Base-by-base conservation (phyloP, 2,113 vertebrate genomes). In the Balaenoptera acutorostrata region DNA sequence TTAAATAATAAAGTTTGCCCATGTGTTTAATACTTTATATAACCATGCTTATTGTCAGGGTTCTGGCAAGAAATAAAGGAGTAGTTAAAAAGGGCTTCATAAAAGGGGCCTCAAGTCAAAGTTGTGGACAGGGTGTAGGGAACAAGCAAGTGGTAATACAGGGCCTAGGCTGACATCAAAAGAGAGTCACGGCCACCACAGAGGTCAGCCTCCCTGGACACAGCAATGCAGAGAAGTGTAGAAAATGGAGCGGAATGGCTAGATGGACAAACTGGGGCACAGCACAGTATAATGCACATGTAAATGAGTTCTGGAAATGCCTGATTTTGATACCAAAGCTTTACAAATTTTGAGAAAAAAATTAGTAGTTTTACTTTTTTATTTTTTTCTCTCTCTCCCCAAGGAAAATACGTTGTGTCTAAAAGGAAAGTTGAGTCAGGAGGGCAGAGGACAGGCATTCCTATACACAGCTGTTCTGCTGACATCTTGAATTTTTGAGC, bases 281-380 rank as follows among this genome's bases (percentile, higher is more conserved):
- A 59, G 59, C 36, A 84, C 10, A 88, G 31, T n/a, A 49, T 49
- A 71, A 44, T n/a, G 39, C 12, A 63, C 31, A 29, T 71, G 9
- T 66, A 84, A 78, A 25, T 61, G 29, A 44, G 17, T 55, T 82
- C 41, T 29, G 71, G 29, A 78, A 96, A 78, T 29, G 29, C 72
- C 90, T 96, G 55, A 36, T 80, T 93, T 85, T 85, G 52, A 63
- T 77, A 61, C 21, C 29, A 85, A 96, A 85, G 14, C 68, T 88
- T 88, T 66, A 77, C 21, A 64, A 46, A 68, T 75, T 77, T 77
- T 68, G 27, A 83, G 52, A 5, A 69, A 83, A 63, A 49, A 84
- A 64, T 36, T 46, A 64, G 21, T 78, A 31, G 3, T 52, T 83
- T 89, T 49, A 59, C 41, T 25, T 90, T 41, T 75, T 4, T 29